Percentiles rank a stretch among this genome's conserved stretches.
These are phyloP conservation scores for Leptinotarsa tumamoca DNA, from an alignment of 2,888 invertebrate species.

Conservation along the genomic window DNA sequence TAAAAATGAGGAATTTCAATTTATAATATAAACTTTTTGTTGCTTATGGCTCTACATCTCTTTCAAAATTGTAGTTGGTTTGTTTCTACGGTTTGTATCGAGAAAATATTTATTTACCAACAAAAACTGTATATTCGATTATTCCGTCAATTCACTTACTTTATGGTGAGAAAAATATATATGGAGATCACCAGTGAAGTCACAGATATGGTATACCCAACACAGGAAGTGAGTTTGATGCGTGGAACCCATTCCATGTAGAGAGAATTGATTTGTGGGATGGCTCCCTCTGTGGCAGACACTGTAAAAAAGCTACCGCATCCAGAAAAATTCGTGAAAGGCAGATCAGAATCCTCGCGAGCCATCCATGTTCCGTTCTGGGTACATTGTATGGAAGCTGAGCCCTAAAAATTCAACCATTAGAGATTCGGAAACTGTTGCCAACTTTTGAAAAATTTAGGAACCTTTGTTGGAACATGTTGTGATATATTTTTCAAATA, in stretches of 20 bases:
- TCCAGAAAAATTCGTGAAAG: slow-evolving; percentile 69
- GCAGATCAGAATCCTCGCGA: slow-evolving; percentile 56
- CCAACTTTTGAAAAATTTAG: too few relatives aligned
- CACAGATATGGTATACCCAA: slow-evolving; percentile 71
- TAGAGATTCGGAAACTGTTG: not conserved
- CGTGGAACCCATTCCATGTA: slow-evolving; percentile 68
- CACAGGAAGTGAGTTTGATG: slow-evolving; percentile 68
- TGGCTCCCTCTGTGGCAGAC: slow-evolving; percentile 17
- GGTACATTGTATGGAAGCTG: slow-evolving; percentile 67
- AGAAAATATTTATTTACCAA: too few relatives aligned
- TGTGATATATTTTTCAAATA: too few relatives aligned
- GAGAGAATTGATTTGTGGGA: slow-evolving; percentile 32
- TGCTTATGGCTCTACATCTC: too few relatives aligned
- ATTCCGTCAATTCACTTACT: slow-evolving; percentile 60
- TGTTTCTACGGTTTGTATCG: too few relatives aligned
- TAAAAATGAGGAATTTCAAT: too few relatives aligned
- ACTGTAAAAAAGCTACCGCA: slow-evolving; percentile 58
- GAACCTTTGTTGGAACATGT: too few relatives aligned
- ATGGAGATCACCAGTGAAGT: slow-evolving; percentile 68
- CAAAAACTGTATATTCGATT: too few relatives aligned
- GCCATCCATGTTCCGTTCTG: slow-evolving; percentile 68
- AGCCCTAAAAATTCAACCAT: slow-evolving; percentile 60
- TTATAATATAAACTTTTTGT: too few relatives aligned
- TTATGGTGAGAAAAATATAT: slow-evolving; percentile 68
- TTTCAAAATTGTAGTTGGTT: too few relatives aligned